Evolutionary conservation across 2,888 invertebrate species (phyloP).

Genomic region (Maniola hyperantus): DNA sequence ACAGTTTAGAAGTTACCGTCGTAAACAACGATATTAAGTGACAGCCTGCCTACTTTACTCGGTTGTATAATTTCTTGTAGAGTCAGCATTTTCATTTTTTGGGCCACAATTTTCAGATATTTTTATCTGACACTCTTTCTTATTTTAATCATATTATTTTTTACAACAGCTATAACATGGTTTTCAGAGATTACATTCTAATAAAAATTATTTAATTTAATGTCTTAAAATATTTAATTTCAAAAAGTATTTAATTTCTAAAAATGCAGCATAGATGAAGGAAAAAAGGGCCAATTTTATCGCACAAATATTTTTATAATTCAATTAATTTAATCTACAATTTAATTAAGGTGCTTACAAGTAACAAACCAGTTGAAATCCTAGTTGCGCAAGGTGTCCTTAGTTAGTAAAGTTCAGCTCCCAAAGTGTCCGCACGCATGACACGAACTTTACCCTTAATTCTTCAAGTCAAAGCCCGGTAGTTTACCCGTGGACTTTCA

Average conservation of each 20-base stretch:
- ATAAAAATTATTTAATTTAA: too few relatives aligned
- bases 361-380: background rate
- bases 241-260: background rate
- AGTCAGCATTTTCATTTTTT: slow-evolving; percentile 9
- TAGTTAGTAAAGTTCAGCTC: slow-evolving; percentile 29
- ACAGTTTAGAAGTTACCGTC: slow-evolving; percentile 62
- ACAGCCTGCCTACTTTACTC: slow-evolving; percentile 32
- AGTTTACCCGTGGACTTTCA: slow-evolving; percentile 59
- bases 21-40: slow-evolving; percentile 66
- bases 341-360: background rate
- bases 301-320: background rate
- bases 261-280: background rate
- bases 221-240: too few relatives aligned
- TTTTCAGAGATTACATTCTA: background rate
- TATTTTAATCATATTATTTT: background rate
- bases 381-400: background rate
- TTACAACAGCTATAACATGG: too few relatives aligned
- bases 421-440: slow-evolving; percentile 47
- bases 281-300: background rate
- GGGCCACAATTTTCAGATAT: background rate
- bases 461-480: slow-evolving; percentile 63
- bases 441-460: slow-evolving; percentile 57
- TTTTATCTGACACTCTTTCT: background rate
- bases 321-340: background rate
- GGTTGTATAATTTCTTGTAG: slow-evolving; percentile 29